phyloP scores from a whole-genome alignment of 2,797 vertebrate species.

The Acanthurus tractus region DNA sequence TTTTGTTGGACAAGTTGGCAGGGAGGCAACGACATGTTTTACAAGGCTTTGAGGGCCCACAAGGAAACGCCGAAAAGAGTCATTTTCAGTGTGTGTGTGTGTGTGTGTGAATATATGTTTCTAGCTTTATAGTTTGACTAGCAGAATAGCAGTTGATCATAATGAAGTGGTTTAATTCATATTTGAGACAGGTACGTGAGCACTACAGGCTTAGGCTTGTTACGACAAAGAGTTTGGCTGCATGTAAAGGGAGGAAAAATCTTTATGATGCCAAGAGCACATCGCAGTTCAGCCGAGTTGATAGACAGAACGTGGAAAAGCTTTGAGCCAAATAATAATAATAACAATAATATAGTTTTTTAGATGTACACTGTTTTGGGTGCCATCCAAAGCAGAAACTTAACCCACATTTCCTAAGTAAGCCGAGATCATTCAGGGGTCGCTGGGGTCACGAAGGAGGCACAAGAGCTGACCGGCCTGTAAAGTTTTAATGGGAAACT shows the following conservation, averaged over 20 bases:
- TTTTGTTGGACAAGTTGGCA: slow-evolving; percentile 62
- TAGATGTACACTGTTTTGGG: slow-evolving; percentile 31
- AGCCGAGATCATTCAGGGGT: slow-evolving; percentile 67
- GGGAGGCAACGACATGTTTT: slow-evolving; percentile 45
- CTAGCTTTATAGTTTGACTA: slow-evolving; percentile 46
- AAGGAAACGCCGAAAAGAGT: slow-evolving; percentile 44
- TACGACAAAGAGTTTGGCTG: slow-evolving; percentile 45
- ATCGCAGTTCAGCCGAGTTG: slow-evolving; percentile 15
- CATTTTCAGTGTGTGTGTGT: slow-evolving; percentile 1
- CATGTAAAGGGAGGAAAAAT: slow-evolving; percentile 24
- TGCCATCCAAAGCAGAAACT: slow-evolving; percentile 47
- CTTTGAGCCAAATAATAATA: too few species aligned
- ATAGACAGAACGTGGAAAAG: neutral
- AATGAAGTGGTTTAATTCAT: slow-evolving; percentile 42
- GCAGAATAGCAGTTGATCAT: slow-evolving; percentile 34
- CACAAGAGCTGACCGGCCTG: slow-evolving; percentile 48
- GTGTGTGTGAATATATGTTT: slow-evolving; percentile 37
- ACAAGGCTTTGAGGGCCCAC: slow-evolving; percentile 51
- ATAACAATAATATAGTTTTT: too few species aligned
- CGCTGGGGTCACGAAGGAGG: slow-evolving; percentile 59
- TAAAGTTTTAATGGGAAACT: slow-evolving; percentile 34
- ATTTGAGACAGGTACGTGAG: slow-evolving; percentile 44
- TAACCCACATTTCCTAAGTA: slow-evolving; percentile 26
- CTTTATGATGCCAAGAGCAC: slow-evolving; percentile 11
- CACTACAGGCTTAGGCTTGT: slow-evolving; percentile 48